Conservation (phyloP, 2,797 vertebrate species). For the Discoglossus pictus region DNA sequence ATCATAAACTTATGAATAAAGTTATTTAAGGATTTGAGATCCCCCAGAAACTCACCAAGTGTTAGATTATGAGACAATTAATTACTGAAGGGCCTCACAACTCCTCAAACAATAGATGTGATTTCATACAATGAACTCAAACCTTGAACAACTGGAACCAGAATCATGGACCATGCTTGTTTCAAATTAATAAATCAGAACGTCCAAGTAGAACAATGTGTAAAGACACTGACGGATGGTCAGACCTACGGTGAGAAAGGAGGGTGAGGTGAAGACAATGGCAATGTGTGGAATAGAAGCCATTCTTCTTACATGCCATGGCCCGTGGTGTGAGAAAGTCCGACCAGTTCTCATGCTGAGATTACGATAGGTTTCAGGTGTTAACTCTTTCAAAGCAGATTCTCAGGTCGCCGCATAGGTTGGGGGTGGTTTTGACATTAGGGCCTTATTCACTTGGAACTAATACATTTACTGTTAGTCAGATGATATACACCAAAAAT, state of each 20-base stretch:
- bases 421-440: too few relatives aligned
- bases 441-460: too few relatives aligned
- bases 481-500: too few relatives aligned
- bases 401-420: too few relatives aligned
- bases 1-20: too few relatives aligned
- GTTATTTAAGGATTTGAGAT: too few relatives aligned
- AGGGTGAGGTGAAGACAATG: background rate
- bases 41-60: too few relatives aligned
- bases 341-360: background rate
- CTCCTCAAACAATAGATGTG: background rate
- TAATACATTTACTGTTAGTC: too few relatives aligned
- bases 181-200: background rate
- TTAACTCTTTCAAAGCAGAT: too few relatives aligned
- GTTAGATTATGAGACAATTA: too few relatives aligned
- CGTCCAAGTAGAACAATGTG: background rate
- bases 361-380: too few relatives aligned
- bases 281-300: background rate
- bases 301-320: background rate
- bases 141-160: background rate
- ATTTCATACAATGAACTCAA: background rate
- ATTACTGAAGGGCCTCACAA: background rate
- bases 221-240: background rate
- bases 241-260: constrained; percentile 1
- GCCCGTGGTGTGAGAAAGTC: constrained; percentile 1
- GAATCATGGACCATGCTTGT: background rate